Conservation (phyloP, 2,888 invertebrate genomes). For the Scelioninae gen. 2 region DNA sequence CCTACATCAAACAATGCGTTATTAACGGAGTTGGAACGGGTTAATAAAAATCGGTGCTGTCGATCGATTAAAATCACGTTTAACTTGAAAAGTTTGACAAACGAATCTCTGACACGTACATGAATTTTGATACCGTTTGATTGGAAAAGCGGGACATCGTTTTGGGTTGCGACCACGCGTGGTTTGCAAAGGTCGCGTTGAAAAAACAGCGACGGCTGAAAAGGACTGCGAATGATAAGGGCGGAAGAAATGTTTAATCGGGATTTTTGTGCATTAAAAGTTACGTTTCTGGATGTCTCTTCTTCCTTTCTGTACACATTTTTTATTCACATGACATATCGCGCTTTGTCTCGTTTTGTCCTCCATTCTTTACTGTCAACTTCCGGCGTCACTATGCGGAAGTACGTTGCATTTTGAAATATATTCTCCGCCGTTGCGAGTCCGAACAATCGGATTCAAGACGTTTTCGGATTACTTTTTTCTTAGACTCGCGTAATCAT, state of each 20-base stretch:
- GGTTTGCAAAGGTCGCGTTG: too few relatives aligned
- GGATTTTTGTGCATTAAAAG: not conserved
- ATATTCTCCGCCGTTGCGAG: slow-evolving; percentile 20
- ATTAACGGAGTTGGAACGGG: slow-evolving; percentile 39
- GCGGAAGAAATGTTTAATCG: too few relatives aligned
- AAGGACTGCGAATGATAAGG: too few relatives aligned
- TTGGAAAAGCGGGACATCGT: too few relatives aligned
- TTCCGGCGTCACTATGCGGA: slow-evolving; percentile 33
- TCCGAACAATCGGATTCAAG: slow-evolving; percentile 40
- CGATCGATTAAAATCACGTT: not conserved
- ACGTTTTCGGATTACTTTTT: slow-evolving; percentile 21
- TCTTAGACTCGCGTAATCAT: slow-evolving; percentile 11
- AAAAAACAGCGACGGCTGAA: too few relatives aligned
- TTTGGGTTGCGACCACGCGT: too few relatives aligned
- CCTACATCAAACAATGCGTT: slow-evolving; percentile 50
- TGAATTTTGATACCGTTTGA: too few relatives aligned
- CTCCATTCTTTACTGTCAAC: slow-evolving; percentile 50
- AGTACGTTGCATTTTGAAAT: slow-evolving; percentile 37
- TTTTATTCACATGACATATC: slow-evolving; percentile 39
- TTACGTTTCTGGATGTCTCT: slow-evolving; percentile 3
- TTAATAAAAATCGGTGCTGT: slow-evolving; percentile 21
- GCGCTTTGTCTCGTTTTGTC: slow-evolving; percentile 30
- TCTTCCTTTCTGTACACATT: slow-evolving; percentile 12
- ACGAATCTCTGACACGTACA: too few relatives aligned
- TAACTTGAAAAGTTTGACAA: too few relatives aligned